Percentiles rank a stretch among this genome's conserved stretches.
These are phyloP conservation scores for Chionoecetes opilio DNA, from an alignment of 1,140 invertebrate genomes.

Conservation along the genomic window DNA sequence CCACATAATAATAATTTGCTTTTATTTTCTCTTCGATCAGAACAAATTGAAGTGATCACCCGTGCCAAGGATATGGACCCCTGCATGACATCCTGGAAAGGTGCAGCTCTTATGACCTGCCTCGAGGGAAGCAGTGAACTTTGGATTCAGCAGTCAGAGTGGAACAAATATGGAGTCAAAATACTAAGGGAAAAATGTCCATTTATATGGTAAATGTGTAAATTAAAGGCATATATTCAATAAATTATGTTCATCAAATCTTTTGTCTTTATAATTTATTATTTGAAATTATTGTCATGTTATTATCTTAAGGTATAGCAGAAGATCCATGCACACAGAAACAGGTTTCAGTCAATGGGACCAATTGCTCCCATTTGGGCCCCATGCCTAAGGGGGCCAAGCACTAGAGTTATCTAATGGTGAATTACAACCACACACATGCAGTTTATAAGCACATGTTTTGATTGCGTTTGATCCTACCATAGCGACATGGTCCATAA, in stretches of 20 bases:
- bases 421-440: too few relatives aligned
- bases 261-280: background rate
- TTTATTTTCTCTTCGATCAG: slow-evolving; percentile 82
- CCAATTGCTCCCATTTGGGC: too few relatives aligned
- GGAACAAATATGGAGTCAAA: slow-evolving; percentile 93
- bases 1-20: background rate
- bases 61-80: slow-evolving; percentile 95
- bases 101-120: slow-evolving; percentile 95
- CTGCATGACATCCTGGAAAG: slow-evolving; percentile 95
- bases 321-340: too few relatives aligned
- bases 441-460: too few relatives aligned
- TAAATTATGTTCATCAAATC: background rate
- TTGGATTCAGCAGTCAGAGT: slow-evolving; percentile 94
- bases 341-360: too few relatives aligned
- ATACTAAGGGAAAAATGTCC: slow-evolving; percentile 91
- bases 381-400: too few relatives aligned
- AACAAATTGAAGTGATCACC: slow-evolving; percentile 92
- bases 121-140: slow-evolving; percentile 96
- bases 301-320: too few relatives aligned
- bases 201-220: slow-evolving; percentile 85
- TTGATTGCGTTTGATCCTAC: too few relatives aligned
- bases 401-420: too few relatives aligned
- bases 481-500: too few relatives aligned
- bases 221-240: background rate
- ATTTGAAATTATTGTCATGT: too few relatives aligned